phyloP scores from a whole-genome alignment of 2,797 vertebrate genomes.

The Paratrypauchen microcephalus region DNA sequence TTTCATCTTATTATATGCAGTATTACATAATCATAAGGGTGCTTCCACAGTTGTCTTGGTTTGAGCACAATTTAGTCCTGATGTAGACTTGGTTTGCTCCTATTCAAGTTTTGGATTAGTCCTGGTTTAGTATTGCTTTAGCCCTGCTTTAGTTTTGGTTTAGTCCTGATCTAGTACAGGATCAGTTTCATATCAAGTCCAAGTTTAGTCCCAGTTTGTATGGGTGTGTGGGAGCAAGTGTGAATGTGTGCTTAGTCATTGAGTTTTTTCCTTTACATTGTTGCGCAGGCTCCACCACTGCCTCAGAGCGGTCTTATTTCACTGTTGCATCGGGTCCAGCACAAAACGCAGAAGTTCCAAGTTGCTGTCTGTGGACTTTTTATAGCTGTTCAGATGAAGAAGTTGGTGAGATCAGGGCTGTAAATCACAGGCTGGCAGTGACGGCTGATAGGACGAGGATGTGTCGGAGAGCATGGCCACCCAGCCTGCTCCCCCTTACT shows the following conservation, averaged over 20 bases:
- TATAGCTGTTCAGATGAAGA: constrained; percentile 5
- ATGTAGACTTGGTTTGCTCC: not conserved
- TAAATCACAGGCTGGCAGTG: constrained; percentile 58
- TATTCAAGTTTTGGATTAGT: too few relatives aligned
- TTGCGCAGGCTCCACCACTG: too few relatives aligned
- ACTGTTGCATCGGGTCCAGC: not conserved
- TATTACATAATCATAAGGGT: not conserved
- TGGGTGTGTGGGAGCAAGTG: too few relatives aligned
- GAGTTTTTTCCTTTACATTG: too few relatives aligned
- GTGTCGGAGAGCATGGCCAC: constrained; percentile 47
- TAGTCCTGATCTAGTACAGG: too few relatives aligned
- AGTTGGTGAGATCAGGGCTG: constrained; percentile 27
- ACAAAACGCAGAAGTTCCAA: not conserved
- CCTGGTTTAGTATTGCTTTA: not conserved
- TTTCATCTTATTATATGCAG: too few relatives aligned
- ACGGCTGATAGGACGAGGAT: constrained; percentile 48
- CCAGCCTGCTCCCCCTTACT: constrained; percentile 4
- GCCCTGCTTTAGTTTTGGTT: too few relatives aligned
- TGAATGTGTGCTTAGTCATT: too few relatives aligned
- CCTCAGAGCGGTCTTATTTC: not conserved
- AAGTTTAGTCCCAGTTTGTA: too few relatives aligned
- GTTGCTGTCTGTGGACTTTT: constrained; percentile 6
- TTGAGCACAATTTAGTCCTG: not conserved
- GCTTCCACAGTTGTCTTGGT: not conserved
- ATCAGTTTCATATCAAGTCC: too few relatives aligned